phyloP scores from a whole-genome alignment of 2,113 vertebrate genomes.

The Columba janthina region DNA sequence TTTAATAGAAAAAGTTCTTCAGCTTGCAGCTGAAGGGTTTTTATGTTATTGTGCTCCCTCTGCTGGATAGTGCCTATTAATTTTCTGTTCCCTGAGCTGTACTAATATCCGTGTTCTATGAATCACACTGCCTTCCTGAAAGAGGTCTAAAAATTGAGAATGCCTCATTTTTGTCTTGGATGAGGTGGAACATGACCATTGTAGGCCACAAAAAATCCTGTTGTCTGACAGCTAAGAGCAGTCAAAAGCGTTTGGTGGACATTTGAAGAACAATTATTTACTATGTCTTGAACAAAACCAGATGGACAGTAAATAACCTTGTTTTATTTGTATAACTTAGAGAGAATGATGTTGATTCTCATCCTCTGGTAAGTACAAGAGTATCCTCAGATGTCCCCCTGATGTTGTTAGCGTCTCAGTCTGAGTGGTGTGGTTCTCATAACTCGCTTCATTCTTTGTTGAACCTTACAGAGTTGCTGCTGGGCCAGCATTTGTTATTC shows the following conservation, averaged over 20 bases:
- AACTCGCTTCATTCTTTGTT: not conserved
- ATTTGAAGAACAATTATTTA: not conserved
- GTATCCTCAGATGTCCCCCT: not conserved
- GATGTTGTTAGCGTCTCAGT: not conserved
- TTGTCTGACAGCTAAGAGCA: not conserved
- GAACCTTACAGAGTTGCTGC: not conserved
- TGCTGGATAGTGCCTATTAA: slow-evolving; percentile 43
- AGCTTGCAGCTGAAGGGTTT: not conserved
- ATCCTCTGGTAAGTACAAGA: not conserved
- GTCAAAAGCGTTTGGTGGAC: not conserved
- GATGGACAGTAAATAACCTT: not conserved
- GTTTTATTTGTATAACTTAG: not conserved
- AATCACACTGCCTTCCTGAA: not conserved
- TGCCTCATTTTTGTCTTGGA: not conserved
- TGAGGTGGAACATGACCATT: not conserved
- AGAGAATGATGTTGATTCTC: not conserved
- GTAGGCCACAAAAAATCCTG: not conserved
- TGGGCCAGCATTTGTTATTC: not conserved
- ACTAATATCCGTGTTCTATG: not conserved
- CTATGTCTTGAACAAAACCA: not conserved
- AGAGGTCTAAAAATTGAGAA: not conserved
- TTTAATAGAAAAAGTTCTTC: slow-evolving; percentile 9
- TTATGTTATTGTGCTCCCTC: slow-evolving; percentile 46
- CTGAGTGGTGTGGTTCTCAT: not conserved
- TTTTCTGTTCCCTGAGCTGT: not conserved